Evolutionary conservation across 2,888 invertebrate genomes (phyloP), one percentile per base, ranked within the genome.

Genomic region (Netelia inedita): DNA sequence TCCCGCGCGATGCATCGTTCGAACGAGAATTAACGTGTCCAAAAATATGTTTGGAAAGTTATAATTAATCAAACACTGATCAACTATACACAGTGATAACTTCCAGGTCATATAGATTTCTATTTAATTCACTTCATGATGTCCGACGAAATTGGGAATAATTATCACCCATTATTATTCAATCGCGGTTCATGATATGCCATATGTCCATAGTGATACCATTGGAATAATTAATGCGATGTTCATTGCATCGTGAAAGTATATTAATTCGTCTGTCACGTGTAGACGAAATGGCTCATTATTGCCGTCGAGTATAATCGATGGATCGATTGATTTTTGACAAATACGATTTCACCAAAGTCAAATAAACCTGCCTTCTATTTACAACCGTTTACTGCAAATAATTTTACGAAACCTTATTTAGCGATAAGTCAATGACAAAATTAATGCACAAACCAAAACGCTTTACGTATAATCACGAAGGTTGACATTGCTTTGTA

Each of bases 141-240:
- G 57, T 53, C 23, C 23, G 43, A 43, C 41, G 19, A 28, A 57
- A 76, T 76, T 63, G 43, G 11, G 57, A 66, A 43, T 57, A 68
- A 68, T 68, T 41, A 68, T 59, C 28, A 53, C 1, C 21, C 16
- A 35, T 43, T 28, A 19, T 59, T 57, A 23, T 59, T 78, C 68
- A 46, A 68, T 68, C 46, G 35, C 10, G 35, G 61, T 28, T 46
- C 46, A 59, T 78, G 68, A 50, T 28, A 46, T 50, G 16, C 11
- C 28, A 43, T 50, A 6, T 46, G 50, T 68, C 19, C 23, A 16
- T 50, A 35, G 59, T 46, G 68, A 57, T 35, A 6, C 35, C 19
- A 23, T 59, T 9, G 28, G 59, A 59, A 50, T 78, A 59, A 78
- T 68, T 46, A 14, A 78, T 78, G 50, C 35, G 5, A 9, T 68